phyloP scores from a whole-genome alignment of 2,888 invertebrate species.

The Sarcophaga subvicina region DNA sequence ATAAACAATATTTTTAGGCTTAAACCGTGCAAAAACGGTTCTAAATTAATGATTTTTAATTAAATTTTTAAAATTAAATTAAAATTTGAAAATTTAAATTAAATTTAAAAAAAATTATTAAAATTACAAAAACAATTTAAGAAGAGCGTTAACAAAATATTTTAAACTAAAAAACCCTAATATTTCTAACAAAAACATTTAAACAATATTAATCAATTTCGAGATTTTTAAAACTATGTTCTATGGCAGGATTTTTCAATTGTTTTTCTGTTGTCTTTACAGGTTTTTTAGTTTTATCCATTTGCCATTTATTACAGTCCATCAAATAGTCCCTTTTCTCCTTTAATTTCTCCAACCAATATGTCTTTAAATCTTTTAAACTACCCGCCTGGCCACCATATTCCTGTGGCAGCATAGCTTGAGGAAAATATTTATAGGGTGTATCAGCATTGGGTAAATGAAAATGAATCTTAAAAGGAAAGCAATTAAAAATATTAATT shows the following conservation, averaged over 20 bases:
- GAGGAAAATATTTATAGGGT: constrained; percentile 85
- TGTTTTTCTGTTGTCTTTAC: constrained; percentile 29
- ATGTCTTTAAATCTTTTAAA: constrained; percentile 84
- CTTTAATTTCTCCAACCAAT: constrained; percentile 85
- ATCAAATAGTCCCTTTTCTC: constrained; percentile 85
- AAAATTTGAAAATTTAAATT: too few relatives aligned
- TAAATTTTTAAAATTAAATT: too few relatives aligned
- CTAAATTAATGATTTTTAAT: too few relatives aligned
- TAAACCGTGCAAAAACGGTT: too few relatives aligned
- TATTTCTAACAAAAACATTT: not conserved
- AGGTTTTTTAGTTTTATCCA: constrained; percentile 81
- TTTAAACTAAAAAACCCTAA: not conserved
- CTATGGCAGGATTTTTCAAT: not conserved
- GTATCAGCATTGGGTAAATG: constrained; percentile 87
- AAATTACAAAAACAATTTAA: not conserved
- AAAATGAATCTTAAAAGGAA: constrained; percentile 84
- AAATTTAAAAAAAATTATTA: too few relatives aligned
- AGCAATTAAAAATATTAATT: not conserved
- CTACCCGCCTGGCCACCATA: constrained; percentile 87
- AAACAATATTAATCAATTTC: constrained; percentile 74
- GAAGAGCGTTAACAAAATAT: constrained; percentile 1
- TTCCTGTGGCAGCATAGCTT: constrained; percentile 86
- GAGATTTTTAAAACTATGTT: constrained; percentile 71
- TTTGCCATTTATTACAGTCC: constrained; percentile 82
- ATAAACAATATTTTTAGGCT: too few relatives aligned